A percentile compares a stretch with the other conserved stretches of the same genome.
These are phyloP conservation scores for Drosophila nr. perissopoda DNA, from an alignment of 2,888 invertebrate genomes.

Conservation along the genomic window DNA sequence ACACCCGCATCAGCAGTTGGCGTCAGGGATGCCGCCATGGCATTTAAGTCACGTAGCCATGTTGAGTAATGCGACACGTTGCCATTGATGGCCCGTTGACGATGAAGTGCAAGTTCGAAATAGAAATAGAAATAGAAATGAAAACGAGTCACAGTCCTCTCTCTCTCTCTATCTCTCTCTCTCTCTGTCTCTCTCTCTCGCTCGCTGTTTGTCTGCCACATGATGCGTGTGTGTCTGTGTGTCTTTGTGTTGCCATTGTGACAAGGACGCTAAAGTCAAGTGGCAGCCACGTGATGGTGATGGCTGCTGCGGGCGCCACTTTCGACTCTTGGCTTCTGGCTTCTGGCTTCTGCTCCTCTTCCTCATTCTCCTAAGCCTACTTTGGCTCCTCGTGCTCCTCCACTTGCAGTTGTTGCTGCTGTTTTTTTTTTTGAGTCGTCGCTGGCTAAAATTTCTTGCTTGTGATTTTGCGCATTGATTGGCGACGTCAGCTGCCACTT, in stretches of 20 bases:
- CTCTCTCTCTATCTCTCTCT: not conserved
- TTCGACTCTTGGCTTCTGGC: slow-evolving; percentile 25
- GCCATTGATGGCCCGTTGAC: slow-evolving; percentile 79
- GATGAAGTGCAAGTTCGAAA: slow-evolving; percentile 78
- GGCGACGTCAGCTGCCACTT: slow-evolving; percentile 37
- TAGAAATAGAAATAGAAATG: slow-evolving; percentile 59
- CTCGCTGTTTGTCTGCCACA: not conserved
- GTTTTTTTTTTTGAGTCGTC: not conserved
- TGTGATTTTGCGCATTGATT: slow-evolving; percentile 74
- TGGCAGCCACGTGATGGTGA: slow-evolving; percentile 64
- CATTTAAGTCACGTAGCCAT: slow-evolving; percentile 79
- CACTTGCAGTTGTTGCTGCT: not conserved
- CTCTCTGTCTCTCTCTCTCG: not conserved
- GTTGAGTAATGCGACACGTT: slow-evolving; percentile 81
- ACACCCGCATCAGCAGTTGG: not conserved
- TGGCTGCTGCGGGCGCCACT: slow-evolving; percentile 37
- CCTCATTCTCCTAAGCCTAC: too few relatives aligned
- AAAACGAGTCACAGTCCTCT: slow-evolving; percentile 31
- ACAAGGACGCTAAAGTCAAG: slow-evolving; percentile 62
- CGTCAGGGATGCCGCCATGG: slow-evolving; percentile 42
- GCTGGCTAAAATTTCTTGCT: slow-evolving; percentile 43
- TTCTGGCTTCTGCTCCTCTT: not conserved
- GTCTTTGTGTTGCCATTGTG: slow-evolving; percentile 51
- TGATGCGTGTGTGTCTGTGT: slow-evolving; percentile 1
- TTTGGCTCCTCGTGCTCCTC: not conserved